phyloP scores from a whole-genome alignment of 2,888 invertebrate species.

The Emesis furor region DNA sequence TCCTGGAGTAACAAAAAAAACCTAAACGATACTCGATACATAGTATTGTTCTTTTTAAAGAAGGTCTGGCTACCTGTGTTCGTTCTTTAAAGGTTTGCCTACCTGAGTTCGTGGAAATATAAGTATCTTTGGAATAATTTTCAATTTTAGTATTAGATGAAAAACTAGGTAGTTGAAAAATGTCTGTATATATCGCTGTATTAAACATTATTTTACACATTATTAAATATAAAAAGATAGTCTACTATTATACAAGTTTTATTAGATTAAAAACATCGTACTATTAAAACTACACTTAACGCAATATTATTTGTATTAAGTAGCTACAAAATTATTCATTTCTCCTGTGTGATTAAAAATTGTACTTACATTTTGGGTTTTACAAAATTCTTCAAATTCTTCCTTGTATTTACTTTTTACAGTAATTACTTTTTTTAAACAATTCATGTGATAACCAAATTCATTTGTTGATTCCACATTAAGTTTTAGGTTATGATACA shows the following conservation, averaged over 20 bases:
- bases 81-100: slow-evolving; percentile 20
- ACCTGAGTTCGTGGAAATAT: slow-evolving; percentile 2
- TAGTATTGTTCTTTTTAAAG: slow-evolving; percentile 16
- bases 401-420: slow-evolving; percentile 20
- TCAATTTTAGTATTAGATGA: slow-evolving; percentile 14
- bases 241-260: slow-evolving; percentile 12
- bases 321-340: slow-evolving; percentile 20
- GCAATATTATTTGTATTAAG: slow-evolving; percentile 10
- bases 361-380: slow-evolving; percentile 19
- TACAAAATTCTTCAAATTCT: slow-evolving; percentile 17
- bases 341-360: slow-evolving; percentile 11
- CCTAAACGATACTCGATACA: slow-evolving; percentile 16
- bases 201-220: slow-evolving; percentile 18
- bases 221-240: slow-evolving; percentile 18
- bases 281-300: slow-evolving; percentile 17
- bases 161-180: slow-evolving; percentile 18
- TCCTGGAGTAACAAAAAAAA: slow-evolving; percentile 3
- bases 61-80: slow-evolving; percentile 20
- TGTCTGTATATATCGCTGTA: slow-evolving; percentile 16
- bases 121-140: slow-evolving; percentile 17
- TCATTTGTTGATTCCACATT: slow-evolving; percentile 17
- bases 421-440: slow-evolving; percentile 15
- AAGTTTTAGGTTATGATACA: slow-evolving; percentile 20
- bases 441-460: slow-evolving; percentile 20
- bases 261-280: slow-evolving; percentile 18